Conservation (phyloP, 1,140 invertebrate genomes). For the Choristoneura fumiferana region DNA sequence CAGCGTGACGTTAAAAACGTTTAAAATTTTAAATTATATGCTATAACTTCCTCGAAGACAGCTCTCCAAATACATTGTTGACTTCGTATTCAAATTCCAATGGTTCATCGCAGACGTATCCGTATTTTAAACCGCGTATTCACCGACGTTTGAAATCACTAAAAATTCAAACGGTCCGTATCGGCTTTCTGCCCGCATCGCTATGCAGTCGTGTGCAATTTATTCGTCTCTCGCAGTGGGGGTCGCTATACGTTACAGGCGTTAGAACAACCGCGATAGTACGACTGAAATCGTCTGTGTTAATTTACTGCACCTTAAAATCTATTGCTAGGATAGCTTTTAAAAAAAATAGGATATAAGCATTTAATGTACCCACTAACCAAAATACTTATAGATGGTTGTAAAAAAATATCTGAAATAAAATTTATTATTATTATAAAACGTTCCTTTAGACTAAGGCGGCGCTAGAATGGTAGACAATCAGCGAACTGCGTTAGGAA, state of each 20-base stretch:
- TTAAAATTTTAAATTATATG: background rate
- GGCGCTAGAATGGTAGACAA: too few relatives aligned
- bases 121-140: constrained; percentile 6
- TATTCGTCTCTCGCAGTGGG: constrained; percentile 59
- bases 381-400: too few relatives aligned
- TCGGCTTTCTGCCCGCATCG: background rate
- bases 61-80: background rate
- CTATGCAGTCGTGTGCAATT: constrained; percentile 32
- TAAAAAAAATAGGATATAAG: too few relatives aligned
- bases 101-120: constrained; percentile 2
- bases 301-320: constrained; percentile 10
- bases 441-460: too few relatives aligned
- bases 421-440: too few relatives aligned
- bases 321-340: constrained; percentile 4
- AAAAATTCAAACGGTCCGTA: constrained; percentile 17
- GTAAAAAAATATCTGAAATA: too few relatives aligned
- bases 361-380: too few relatives aligned
- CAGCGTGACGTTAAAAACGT: too few relatives aligned
- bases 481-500: too few relatives aligned
- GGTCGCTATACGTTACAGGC: constrained; percentile 47
- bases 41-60: background rate
- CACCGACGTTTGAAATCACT: constrained; percentile 12
- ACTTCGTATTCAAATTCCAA: constrained; percentile 11
- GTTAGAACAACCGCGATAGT: constrained; percentile 40
- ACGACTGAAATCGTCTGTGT: constrained; percentile 19